Evolutionary conservation across 2,113 vertebrate genomes (phyloP).

Genomic region (Chionis minor): DNA sequence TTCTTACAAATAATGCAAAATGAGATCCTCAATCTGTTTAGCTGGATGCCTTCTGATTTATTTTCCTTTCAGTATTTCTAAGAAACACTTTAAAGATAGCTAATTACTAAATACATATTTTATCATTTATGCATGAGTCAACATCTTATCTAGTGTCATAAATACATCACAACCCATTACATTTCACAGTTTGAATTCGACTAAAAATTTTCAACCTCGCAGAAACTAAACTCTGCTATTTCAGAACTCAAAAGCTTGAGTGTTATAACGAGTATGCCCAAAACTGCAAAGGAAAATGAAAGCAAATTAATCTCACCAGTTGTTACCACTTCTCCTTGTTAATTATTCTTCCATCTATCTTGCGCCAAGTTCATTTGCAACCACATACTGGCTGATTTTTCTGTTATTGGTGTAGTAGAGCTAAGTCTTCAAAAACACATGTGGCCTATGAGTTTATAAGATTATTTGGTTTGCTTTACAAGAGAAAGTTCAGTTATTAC

Average conservation of each 20-base stretch:
- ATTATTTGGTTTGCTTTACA: not conserved
- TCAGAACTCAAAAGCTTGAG: not conserved
- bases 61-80: not conserved
- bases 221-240: not conserved
- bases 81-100: not conserved
- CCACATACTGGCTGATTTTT: not conserved
- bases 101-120: not conserved
- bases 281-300: not conserved
- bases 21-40: not conserved
- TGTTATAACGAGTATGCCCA: not conserved
- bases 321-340: not conserved
- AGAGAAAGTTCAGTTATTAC: not conserved
- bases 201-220: not conserved
- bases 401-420: not conserved
- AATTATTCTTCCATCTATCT: not conserved
- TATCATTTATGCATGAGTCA: not conserved
- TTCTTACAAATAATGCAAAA: not conserved
- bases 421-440: not conserved
- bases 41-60: not conserved
- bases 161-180: not conserved
- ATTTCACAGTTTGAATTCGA: not conserved
- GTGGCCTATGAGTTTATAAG: not conserved
- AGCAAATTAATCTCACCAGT: not conserved
- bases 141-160: not conserved
- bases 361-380: not conserved